Evolutionary conservation across 2,113 vertebrate genomes (phyloP), one percentile per base, ranked within the genome.

Genomic region (Ceuthmochares aereus): DNA sequence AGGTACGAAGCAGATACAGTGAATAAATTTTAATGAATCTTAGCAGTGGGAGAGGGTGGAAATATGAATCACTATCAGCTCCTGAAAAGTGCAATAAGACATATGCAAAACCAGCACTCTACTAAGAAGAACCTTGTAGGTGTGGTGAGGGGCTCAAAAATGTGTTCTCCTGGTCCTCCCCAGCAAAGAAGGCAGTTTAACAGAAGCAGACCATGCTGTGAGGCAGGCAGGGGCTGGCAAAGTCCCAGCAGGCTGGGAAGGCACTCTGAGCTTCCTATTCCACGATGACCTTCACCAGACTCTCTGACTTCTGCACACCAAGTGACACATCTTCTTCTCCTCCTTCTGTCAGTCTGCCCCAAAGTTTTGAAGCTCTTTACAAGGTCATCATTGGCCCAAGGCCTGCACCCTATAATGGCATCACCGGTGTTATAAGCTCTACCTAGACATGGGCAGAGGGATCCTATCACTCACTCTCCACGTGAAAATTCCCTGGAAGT

Each of bases 61-160:
- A 73, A 45, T 17, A 36, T 66, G 45, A n/a, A 64, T 83, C 60
- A 29, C 30, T 7, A 23, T 13, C 55, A 89, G 7, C 13, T 69
- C 45, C 55, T 55, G 34, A 69, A 12, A 18, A 9, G 4, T 23
- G 8, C 20, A 37, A 4, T 10, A 27, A 55, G 32, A 60, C 11
- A 10, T 25, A 30, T 22, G 17, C 45, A 30, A 60, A 82, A 29
- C 3, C 36, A 68, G 12, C 16, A 21, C 0, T 3, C 3, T 43
- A 22, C n/a, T 27, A 19, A 56, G 52, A 67, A 55, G 22, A 60
- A 16, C 7, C 22, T 0, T 0, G 5, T 8, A 37, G 26, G 22
- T 77, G 12, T 8, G 1, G 1, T 9, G 6, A 58, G 32, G 17
- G 12, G 3, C 10, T 77, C 29, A 63, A 14, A 81, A 81, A 25